Percentiles rank a stretch among this genome's conserved stretches.
These are phyloP conservation scores for Genyomyrus donnyi DNA, from an alignment of 2,113 vertebrate species.

Conservation along the genomic window DNA sequence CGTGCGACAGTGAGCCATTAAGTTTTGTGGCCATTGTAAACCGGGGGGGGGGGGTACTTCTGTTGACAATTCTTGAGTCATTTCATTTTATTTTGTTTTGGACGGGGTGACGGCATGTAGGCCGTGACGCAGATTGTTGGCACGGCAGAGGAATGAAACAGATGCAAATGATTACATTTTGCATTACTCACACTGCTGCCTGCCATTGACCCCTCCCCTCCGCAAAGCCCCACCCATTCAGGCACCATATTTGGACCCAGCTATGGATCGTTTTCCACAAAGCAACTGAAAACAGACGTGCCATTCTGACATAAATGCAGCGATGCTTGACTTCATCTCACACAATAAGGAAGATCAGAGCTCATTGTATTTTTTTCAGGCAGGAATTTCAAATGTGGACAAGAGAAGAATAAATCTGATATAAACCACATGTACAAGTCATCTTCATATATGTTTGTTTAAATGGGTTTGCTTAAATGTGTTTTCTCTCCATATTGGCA, in stretches of 20 bases:
- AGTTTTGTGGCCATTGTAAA: background rate
- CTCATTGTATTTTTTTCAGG: slow-evolving; percentile 5
- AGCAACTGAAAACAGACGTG: background rate
- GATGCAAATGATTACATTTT: slow-evolving; percentile 17
- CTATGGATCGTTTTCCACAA: background rate
- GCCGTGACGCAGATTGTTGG: background rate
- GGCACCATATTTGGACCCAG: background rate
- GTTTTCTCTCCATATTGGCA: background rate
- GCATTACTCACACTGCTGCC: slow-evolving; percentile 9
- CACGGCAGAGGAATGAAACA: background rate
- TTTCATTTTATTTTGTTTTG: slow-evolving; percentile 1
- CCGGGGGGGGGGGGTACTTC: background rate
- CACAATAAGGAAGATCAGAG: background rate
- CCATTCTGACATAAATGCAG: background rate
- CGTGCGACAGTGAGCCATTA: background rate
- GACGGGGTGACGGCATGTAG: background rate
- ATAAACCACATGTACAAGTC: background rate
- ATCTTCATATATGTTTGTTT: background rate
- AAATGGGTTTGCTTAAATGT: background rate
- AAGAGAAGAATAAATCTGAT: background rate
- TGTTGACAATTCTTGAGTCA: background rate
- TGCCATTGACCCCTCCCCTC: background rate
- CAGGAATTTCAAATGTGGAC: background rate
- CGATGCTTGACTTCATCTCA: background rate
- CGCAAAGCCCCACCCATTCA: background rate